Conservation (phyloP, 2,113 vertebrate species). For the Peromyscus leucopus region DNA sequence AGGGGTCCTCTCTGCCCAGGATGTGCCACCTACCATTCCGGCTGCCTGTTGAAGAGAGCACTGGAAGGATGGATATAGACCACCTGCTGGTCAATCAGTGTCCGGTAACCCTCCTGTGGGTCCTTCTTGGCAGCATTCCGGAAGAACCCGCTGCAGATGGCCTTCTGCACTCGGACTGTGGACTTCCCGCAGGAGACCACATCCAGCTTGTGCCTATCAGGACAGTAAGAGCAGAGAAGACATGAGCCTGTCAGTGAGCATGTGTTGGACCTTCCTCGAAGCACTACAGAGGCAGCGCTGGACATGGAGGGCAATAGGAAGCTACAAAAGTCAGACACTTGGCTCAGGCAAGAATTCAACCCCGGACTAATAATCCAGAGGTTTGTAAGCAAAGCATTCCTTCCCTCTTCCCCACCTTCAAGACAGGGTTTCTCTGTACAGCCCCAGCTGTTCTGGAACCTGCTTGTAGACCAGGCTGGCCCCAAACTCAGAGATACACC, state of each 20-base stretch:
- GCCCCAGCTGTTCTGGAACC: neutral
- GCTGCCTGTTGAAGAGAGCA: constrained; percentile 98
- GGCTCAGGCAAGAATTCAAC: neutral
- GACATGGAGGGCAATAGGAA: neutral
- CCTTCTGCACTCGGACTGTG: constrained; percentile 97
- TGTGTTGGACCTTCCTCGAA: neutral
- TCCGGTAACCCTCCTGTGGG: constrained; percentile 98
- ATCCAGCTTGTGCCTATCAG: constrained; percentile 96
- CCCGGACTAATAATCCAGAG: neutral
- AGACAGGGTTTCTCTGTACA: neutral
- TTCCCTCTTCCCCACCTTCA: neutral
- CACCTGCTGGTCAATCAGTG: constrained; percentile 98
- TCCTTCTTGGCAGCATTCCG: constrained; percentile 98
- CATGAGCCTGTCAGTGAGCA: neutral
- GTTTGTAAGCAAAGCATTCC: constrained; percentile 3
- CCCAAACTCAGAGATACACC: neutral
- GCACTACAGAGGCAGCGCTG: neutral
- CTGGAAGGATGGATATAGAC: constrained; percentile 99
- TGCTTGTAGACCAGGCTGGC: neutral
- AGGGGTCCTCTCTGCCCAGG: neutral
- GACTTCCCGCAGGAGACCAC: constrained; percentile 99
- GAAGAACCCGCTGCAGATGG: constrained; percentile 99
- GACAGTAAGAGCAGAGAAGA: neutral
- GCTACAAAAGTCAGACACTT: neutral
- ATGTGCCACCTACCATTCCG: constrained; percentile 91